phyloP scores from a whole-genome alignment of 1,140 invertebrate genomes.

The Ceratosolen solmsi region DNA sequence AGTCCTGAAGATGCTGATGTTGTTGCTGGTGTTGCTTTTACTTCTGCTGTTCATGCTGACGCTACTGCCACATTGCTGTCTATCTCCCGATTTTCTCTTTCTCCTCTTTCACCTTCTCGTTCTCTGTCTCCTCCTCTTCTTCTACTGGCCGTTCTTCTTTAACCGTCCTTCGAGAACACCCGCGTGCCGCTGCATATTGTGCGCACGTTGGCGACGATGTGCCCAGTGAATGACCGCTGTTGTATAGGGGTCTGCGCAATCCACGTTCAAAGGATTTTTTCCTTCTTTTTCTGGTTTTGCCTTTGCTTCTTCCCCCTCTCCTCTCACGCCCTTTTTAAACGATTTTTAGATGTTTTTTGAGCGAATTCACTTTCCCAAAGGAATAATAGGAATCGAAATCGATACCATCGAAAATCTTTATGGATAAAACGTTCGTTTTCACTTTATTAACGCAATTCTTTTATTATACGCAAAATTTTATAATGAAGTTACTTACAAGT shows the following conservation, averaged over 20 bases:
- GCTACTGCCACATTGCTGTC: no score
- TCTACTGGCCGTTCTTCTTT: background rate
- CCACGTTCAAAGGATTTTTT: background rate
- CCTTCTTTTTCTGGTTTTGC: no score
- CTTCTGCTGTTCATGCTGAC: no score
- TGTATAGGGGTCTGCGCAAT: constrained; percentile 15
- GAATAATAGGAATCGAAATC: no score
- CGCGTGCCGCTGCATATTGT: background rate
- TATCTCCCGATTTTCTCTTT: background rate
- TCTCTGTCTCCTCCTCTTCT: background rate
- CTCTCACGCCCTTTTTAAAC: background rate
- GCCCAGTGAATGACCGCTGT: constrained; percentile 30
- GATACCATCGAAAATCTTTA: no score
- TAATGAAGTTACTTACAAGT: no score
- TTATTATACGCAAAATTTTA: no score
- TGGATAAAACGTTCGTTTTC: no score
- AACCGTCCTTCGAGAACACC: background rate
- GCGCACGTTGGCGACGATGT: background rate
- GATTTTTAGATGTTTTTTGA: background rate
- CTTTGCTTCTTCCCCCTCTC: background rate
- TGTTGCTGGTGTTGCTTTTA: no score
- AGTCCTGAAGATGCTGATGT: no score
- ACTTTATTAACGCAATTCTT: no score
- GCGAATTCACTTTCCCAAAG: no score
- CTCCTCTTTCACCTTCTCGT: background rate